Evolutionary conservation across 1,140 invertebrate species (phyloP).

Genomic region (Palaemon carinicauda): DNA sequence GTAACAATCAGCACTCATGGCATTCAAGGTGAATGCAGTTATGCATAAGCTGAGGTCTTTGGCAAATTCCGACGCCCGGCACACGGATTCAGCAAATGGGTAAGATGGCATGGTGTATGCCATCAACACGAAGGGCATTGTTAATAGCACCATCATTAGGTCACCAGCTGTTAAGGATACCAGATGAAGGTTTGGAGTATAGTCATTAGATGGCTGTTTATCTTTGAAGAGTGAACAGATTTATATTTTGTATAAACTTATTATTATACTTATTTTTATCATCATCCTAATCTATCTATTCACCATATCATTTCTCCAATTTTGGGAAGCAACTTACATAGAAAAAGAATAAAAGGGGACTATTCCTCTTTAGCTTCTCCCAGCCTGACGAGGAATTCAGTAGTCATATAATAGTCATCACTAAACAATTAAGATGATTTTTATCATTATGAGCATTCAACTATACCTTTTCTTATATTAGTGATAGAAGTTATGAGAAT

Average conservation of each 20-base stretch:
- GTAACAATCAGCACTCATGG: conserved; percentile 87
- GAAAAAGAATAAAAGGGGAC: too few relatives aligned
- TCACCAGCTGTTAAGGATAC: conserved; percentile 82
- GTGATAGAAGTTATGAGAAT: neutral
- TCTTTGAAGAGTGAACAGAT: neutral
- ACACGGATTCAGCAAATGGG: conserved; percentile 81
- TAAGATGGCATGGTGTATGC: conserved; percentile 87
- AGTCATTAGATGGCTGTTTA: too few relatives aligned
- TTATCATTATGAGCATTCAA: too few relatives aligned
- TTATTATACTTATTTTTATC: too few relatives aligned
- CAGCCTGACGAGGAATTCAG: too few relatives aligned
- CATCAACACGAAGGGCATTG: conserved; percentile 81
- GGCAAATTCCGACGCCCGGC: conserved; percentile 84
- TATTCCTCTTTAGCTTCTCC: too few relatives aligned
- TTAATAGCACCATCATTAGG: conserved; percentile 80
- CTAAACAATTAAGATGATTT: too few relatives aligned
- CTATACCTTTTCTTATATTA: neutral
- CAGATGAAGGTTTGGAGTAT: conserved; percentile 91
- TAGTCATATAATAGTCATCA: too few relatives aligned
- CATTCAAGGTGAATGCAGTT: conserved; percentile 91
- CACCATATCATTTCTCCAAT: too few relatives aligned
- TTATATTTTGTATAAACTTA: neutral
- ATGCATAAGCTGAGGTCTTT: conserved; percentile 93
- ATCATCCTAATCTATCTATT: too few relatives aligned
- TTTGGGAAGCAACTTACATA: too few relatives aligned